Evolutionary conservation across 2,797 vertebrate species (phyloP).

Genomic region (Petrocephalus schoutedeni): DNA sequence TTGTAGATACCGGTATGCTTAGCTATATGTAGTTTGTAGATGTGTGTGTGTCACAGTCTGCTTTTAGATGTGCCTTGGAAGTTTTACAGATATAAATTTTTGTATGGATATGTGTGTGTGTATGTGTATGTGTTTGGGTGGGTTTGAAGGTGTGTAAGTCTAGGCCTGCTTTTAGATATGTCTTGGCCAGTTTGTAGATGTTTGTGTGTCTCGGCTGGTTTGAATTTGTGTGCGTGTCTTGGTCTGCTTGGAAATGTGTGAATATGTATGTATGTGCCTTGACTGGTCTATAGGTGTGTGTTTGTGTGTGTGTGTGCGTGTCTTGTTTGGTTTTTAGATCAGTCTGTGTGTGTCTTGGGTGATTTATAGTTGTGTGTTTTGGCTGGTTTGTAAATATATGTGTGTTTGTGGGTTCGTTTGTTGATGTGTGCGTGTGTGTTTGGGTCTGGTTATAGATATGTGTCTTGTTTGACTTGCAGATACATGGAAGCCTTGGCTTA

Average conservation of each 20-base stretch:
- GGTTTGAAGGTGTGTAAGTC: neutral
- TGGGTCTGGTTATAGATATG: neutral
- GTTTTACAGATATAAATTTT: neutral
- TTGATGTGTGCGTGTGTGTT: neutral
- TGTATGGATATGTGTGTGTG: neutral
- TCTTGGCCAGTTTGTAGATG: neutral
- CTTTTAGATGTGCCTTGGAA: neutral
- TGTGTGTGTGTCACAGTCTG: neutral
- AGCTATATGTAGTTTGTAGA: neutral
- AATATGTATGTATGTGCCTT: neutral
- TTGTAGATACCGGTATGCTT: too few species aligned
- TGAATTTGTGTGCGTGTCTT: neutral
- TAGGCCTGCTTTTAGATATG: neutral
- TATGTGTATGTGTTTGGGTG: neutral
- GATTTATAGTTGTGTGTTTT: neutral
- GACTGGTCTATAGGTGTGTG: neutral
- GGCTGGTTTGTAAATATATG: neutral
- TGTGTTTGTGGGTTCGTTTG: neutral
- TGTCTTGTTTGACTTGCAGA: neutral
- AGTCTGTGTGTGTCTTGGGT: neutral
- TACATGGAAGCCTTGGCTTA: neutral
- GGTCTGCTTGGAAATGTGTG: neutral
- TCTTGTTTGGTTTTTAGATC: too few species aligned
- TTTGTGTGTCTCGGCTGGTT: neutral
- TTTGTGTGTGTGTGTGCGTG: neutral